Base-by-base conservation (phyloP, 2,797 vertebrate species). In the Glyptemys insculpta region DNA sequence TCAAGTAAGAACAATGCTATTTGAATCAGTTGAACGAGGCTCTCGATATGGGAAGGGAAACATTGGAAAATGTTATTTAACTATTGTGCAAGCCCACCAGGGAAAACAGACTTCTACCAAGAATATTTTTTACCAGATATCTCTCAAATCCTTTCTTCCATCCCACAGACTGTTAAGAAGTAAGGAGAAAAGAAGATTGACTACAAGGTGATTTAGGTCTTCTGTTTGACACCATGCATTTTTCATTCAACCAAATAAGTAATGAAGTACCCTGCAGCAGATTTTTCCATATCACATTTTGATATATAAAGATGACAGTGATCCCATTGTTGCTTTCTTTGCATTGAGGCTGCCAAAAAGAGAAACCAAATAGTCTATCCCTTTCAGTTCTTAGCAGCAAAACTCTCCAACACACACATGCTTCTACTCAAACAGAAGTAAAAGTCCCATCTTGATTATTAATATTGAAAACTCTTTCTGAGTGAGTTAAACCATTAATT, bases 401-500 rank as follows among this genome's bases (percentile, higher is more conserved):
- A 97, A 96, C 41, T 6, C 31, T 82, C 18, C 8, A 47, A 34
- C 2, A 8, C 87, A 52, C 2, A 12, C 87, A 65, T 86, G 57
- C 41, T 92, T 86, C 27, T 82, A 4, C 44, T 86, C 12, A 47
- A 74, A 93, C 0, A 92, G 74, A 97, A 95, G 25, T 16, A 86
- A 86, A 95, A 95, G 11, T 86, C 90, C 8, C 16, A 53, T 87
- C 27, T 97, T 97, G 89, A 95, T 98, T 98, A 98, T 98, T 98
- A 97, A 98, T 98, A 98, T 49, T 79, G 90, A 97, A 98, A 98
- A 96, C 5, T 59, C 57, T 81, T 94, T 94, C 74, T 49, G 76
- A 96, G 84, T 97, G 76, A 95, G 10, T 81, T 96, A 97, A 97
- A 96, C 47, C 91, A 97, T 98, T 98, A 98, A 98, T 98, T 98